A percentile compares a stretch with the other conserved stretches of the same genome.
phyloP scores from a whole-genome alignment of 2,797 vertebrate species.

The Dromococcyx pavoninus region DNA sequence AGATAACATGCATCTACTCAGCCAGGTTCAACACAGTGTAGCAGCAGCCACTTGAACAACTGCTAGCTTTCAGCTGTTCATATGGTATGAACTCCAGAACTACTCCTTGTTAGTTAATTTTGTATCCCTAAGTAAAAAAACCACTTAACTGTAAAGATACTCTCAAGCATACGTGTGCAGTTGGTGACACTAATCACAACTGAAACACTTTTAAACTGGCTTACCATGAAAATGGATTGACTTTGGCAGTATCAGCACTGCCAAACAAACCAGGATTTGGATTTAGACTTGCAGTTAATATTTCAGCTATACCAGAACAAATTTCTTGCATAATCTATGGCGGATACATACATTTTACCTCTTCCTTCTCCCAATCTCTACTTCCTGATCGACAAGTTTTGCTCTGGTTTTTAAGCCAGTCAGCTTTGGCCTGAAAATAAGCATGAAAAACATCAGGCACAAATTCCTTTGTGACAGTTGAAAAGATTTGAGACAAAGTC shows the following conservation, averaged over 20 bases:
- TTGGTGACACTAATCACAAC: background rate
- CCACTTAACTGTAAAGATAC: background rate
- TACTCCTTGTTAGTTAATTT: background rate
- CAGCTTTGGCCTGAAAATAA: background rate
- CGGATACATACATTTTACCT: background rate
- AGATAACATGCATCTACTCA: background rate
- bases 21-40: constrained; percentile 10
- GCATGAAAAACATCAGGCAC: constrained; percentile 11
- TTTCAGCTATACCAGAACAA: background rate
- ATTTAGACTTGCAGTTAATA: background rate
- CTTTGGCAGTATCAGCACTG: background rate
- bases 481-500: constrained; percentile 1
- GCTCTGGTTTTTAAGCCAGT: background rate
- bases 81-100: background rate
- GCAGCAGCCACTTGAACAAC: background rate
- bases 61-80: background rate
- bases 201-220: background rate
- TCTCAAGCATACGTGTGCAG: background rate
- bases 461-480: constrained; percentile 13
- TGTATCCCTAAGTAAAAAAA: background rate
- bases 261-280: background rate
- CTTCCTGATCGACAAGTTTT: background rate
- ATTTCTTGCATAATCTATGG: background rate
- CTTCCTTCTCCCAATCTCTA: background rate
- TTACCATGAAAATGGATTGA: background rate